Percentiles rank a stretch among this genome's conserved stretches.
Conservation (phyloP, 2,797 vertebrate species). For the Orientallactaga sibirica region DNA sequence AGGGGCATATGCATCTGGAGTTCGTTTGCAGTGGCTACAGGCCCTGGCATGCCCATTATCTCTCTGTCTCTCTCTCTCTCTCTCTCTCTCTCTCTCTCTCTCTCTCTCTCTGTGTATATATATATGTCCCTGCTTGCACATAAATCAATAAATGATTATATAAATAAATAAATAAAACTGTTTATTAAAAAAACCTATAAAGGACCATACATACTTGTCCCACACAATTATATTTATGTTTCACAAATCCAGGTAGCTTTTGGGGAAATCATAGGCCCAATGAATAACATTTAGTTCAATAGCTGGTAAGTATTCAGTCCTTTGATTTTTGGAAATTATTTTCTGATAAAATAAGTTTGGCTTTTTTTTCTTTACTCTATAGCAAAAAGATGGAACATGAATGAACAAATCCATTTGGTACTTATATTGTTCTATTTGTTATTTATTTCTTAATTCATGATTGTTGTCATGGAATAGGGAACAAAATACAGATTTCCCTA, state of each 20-base stretch:
- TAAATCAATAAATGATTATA: no score
- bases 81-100: no score
- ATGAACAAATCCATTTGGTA: background rate
- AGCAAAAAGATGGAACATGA: background rate
- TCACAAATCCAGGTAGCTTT: background rate
- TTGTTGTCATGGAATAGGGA: background rate
- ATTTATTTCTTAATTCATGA: conserved; percentile 4
- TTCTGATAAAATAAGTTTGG: background rate
- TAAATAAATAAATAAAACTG: background rate
- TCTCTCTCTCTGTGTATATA: no score
- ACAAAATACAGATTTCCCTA: background rate
- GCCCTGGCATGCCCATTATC: no score
- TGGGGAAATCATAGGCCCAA: background rate
- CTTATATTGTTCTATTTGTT: background rate
- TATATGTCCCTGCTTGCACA: no score
- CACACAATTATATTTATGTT: background rate
- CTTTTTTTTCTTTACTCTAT: background rate
- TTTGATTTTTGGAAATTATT: conserved; percentile 15
- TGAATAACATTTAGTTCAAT: background rate
- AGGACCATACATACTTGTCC: background rate
- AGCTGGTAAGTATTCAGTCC: conserved; percentile 10
- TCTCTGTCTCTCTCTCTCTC: no score
- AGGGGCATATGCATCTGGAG: no score
- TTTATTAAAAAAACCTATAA: background rate
- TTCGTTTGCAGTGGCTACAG: no score